Conservation (phyloP, 2,797 vertebrate species). For the Aldrovandia affinis region DNA sequence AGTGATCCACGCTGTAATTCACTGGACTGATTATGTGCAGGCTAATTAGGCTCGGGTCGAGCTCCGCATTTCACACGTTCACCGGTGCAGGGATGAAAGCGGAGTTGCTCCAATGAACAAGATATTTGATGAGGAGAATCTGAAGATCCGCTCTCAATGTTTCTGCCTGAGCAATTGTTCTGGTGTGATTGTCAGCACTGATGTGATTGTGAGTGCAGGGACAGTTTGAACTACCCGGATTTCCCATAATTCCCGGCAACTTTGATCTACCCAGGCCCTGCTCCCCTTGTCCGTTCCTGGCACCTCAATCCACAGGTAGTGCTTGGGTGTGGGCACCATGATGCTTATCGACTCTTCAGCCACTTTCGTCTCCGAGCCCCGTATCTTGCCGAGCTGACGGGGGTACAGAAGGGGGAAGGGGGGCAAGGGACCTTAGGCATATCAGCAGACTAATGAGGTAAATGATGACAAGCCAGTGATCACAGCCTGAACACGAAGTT, state of each 20-base stretch:
- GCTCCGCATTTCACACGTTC: background rate
- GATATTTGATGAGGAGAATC: background rate
- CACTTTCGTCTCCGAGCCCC: too few species aligned
- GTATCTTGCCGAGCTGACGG: too few species aligned
- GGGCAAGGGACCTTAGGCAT: background rate
- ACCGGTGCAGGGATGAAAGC: background rate
- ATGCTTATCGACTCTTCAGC: background rate
- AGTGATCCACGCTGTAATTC: conserved; percentile 13
- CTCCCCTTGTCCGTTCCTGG: background rate
- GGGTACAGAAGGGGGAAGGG: background rate
- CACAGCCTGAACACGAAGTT: background rate
- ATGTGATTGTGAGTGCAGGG: background rate
- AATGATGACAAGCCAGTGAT: background rate
- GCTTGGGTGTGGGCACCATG: conserved; percentile 18
- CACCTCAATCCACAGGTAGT: background rate
- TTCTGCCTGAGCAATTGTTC: background rate
- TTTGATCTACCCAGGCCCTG: too few species aligned
- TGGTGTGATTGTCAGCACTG: background rate
- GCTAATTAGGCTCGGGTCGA: background rate
- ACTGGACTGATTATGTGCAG: conserved; percentile 1
- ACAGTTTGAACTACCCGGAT: background rate
- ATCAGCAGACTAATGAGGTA: conserved; percentile 21
- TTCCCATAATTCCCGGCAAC: background rate
- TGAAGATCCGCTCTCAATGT: background rate
- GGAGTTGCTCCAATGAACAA: background rate